Conservation (phyloP, 2,113 vertebrate genomes). For the Tapirus terrestris region DNA sequence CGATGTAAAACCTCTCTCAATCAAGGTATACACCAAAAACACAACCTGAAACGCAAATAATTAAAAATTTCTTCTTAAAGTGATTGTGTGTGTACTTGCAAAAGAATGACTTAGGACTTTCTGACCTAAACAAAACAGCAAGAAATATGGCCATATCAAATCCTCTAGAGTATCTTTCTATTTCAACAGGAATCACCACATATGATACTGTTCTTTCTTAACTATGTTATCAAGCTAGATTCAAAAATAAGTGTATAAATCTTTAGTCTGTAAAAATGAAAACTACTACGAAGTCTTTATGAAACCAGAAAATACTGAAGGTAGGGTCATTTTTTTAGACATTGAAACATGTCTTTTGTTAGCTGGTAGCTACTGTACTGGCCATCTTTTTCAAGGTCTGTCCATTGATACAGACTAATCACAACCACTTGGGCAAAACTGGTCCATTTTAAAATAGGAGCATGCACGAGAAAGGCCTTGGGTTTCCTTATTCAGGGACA, state of each 20-base stretch:
- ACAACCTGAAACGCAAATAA: neutral
- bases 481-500: conserved; percentile 49
- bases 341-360: neutral
- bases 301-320: conserved; percentile 16
- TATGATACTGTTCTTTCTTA: neutral
- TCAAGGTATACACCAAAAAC: neutral
- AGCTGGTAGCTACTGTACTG: neutral
- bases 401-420: neutral
- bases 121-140: neutral
- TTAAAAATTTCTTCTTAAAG: conserved; percentile 11
- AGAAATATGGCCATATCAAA: neutral
- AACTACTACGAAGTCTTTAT: neutral
- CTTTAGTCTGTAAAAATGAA: conserved; percentile 29
- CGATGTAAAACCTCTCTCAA: neutral
- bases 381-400: neutral
- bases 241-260: neutral
- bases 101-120: conserved; percentile 3
- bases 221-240: neutral
- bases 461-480: conserved; percentile 56
- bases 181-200: neutral
- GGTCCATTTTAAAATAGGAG: conserved; percentile 56
- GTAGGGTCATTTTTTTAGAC: conserved; percentile 8
- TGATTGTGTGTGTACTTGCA: neutral
- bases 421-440: neutral
- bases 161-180: neutral